Evolutionary conservation across 2,888 invertebrate genomes (phyloP), one percentile per base, ranked within the genome.

Genomic region (Athetis lepigone): DNA sequence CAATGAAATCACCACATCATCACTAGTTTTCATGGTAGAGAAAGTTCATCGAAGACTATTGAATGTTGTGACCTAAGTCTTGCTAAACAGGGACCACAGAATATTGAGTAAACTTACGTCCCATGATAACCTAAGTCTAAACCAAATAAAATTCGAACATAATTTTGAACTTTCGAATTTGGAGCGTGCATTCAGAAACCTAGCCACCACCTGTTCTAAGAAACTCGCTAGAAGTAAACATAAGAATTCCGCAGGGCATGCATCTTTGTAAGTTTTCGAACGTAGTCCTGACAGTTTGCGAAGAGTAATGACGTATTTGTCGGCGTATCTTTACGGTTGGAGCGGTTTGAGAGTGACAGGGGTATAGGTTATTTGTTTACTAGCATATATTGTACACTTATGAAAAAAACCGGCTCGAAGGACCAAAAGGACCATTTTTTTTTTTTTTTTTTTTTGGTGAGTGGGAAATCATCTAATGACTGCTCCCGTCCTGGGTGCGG

Each of bases 251-350:
- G 79, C 76, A 61, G 79, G 77, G 79, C 79, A 69, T 81, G 86
- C 85, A 85, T 82, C 83, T 83, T 80, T 71, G 67, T 63, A 62
- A 78, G 80, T 84, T 82, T 80, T 54, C 66, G 76, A 82, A 81
- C 82, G 74, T 59, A 57, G 73, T 70, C 67, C 62, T 80, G 83
- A 81, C 85, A 81, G 82, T 72, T 70, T 42, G 23, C 58, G 76
- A 81, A 84, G 85, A 85, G 79, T 86, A 85, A 85, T 81, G 83
- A 83, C 67, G 75, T 73, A 66, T 72, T 70, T 76, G 77, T 75
- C 62, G 77, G 71, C 75, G 74, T 77, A 81, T 77, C 80, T 83
- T 86, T 77, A 82, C 80, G 82, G 78, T 83, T 54, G 16, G 18
- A 4, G 47, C 75, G 39, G 46, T 69, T 61, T 45, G 51, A 72